Conservation (phyloP, 1,140 invertebrate species). For the Cherax destructor region DNA sequence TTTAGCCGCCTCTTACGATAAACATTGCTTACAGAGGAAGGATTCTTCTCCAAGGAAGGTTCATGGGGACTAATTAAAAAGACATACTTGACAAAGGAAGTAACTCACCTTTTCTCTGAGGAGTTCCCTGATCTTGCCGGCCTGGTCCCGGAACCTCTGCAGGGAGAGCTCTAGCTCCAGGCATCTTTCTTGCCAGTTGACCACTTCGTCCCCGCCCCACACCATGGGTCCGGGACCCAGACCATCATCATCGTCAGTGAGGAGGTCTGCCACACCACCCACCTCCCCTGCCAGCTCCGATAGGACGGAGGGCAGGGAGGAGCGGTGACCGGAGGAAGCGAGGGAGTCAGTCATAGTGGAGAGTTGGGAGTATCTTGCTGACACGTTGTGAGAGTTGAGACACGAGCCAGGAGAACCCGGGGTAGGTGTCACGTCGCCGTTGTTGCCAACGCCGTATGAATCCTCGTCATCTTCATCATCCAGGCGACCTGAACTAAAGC, state of each 20-base stretch:
- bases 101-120: slow-evolving; percentile 88
- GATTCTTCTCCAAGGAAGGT: not conserved
- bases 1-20: no score
- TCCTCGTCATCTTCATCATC: slow-evolving; percentile 50
- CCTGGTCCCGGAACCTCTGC: slow-evolving; percentile 87
- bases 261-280: slow-evolving; percentile 57
- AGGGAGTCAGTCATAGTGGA: slow-evolving; percentile 74
- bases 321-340: slow-evolving; percentile 66
- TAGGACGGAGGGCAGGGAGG: slow-evolving; percentile 75
- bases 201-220: slow-evolving; percentile 70
- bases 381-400: slow-evolving; percentile 77
- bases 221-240: slow-evolving; percentile 46
- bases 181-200: slow-evolving; percentile 87
- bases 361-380: slow-evolving; percentile 57
- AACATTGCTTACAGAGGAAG: no score
- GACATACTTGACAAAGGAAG: not conserved
- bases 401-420: slow-evolving; percentile 79
- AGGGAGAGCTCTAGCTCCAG: slow-evolving; percentile 87
- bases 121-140: slow-evolving; percentile 88
- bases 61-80: not conserved
- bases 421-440: slow-evolving; percentile 60
- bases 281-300: slow-evolving; percentile 77
- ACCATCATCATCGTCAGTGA: slow-evolving; percentile 52
- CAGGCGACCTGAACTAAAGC: slow-evolving; percentile 55
- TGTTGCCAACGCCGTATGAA: slow-evolving; percentile 50